These are phyloP conservation scores for Glareola pratincola DNA, from an alignment of 2,113 vertebrate genomes.

Conservation along the genomic window DNA sequence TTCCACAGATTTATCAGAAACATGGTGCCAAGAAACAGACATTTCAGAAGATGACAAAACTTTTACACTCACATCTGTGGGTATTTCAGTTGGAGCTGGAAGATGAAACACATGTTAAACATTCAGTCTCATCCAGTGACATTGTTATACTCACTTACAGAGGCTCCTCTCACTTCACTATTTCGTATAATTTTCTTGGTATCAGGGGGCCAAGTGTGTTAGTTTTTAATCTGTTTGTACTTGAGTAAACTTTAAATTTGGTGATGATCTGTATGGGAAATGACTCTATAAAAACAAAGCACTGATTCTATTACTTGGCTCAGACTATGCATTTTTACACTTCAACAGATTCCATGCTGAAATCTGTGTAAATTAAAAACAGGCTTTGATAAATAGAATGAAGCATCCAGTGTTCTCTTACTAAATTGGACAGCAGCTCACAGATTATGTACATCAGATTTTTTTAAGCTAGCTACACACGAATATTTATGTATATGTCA, in stretches of 20 bases:
- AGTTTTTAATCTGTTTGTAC: background rate
- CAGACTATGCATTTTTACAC: background rate
- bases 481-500: background rate
- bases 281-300: background rate
- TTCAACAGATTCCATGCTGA: background rate
- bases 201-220: background rate
- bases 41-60: conserved; percentile 88
- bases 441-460: background rate
- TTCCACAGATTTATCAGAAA: conserved; percentile 79
- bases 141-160: background rate
- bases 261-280: background rate
- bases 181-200: background rate
- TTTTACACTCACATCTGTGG: conserved; percentile 73
- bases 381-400: background rate
- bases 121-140: background rate
- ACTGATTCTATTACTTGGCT: background rate
- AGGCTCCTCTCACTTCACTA: background rate
- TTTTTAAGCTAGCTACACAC: background rate
- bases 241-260: background rate
- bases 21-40: conserved; percentile 83
- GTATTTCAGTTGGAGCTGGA: conserved; percentile 85
- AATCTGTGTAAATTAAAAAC: background rate
- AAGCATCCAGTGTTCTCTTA: background rate
- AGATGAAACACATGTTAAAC: conserved; percentile 9
- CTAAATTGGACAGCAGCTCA: background rate